A percentile compares a stretch with the other conserved stretches of the same genome.
These are phyloP conservation scores for Drosophila kuntzei DNA, from an alignment of 2,888 invertebrate genomes.

Conservation along the genomic window DNA sequence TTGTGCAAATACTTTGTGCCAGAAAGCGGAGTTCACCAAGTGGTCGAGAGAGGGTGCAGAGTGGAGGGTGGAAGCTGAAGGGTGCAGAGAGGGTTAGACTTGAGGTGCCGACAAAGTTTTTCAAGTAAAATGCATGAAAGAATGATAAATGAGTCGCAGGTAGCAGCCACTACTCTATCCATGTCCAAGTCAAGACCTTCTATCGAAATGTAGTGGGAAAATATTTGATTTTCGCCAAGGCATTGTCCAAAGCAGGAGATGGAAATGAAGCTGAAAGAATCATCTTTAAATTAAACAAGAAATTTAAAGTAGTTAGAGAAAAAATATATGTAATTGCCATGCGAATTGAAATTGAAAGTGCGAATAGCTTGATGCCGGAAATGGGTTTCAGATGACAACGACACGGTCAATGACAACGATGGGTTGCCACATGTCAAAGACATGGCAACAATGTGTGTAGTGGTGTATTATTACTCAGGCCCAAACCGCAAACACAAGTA, in stretches of 20 bases:
- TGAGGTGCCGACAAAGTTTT: conserved; percentile 45
- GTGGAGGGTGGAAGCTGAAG: not conserved
- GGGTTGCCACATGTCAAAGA: conserved; percentile 7
- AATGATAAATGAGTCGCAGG: conserved; percentile 78
- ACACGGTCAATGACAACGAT: conserved; percentile 13
- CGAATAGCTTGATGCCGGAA: conserved; percentile 43
- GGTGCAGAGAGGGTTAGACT: not conserved
- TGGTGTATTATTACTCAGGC: conserved; percentile 17
- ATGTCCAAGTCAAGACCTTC: conserved; percentile 18
- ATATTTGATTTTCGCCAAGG: conserved; percentile 59
- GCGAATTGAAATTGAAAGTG: conserved; percentile 68
- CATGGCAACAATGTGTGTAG: not conserved
- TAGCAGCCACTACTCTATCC: conserved; percentile 10
- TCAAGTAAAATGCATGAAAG: conserved; percentile 66
- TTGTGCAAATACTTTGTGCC: conserved; percentile 80
- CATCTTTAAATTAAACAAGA: conserved; percentile 49
- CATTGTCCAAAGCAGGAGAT: conserved; percentile 8
- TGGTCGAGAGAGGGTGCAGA: conserved; percentile 16
- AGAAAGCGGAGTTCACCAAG: conserved; percentile 41
- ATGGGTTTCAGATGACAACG: conserved; percentile 60
- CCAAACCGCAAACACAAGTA: conserved; percentile 19
- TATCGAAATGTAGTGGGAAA: conserved; percentile 41
- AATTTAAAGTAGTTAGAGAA: conserved; percentile 19
- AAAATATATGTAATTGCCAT: conserved; percentile 43
- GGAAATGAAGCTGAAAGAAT: not conserved